Conservation (phyloP, 1,140 invertebrate genomes). For the Papilio machaon region DNA sequence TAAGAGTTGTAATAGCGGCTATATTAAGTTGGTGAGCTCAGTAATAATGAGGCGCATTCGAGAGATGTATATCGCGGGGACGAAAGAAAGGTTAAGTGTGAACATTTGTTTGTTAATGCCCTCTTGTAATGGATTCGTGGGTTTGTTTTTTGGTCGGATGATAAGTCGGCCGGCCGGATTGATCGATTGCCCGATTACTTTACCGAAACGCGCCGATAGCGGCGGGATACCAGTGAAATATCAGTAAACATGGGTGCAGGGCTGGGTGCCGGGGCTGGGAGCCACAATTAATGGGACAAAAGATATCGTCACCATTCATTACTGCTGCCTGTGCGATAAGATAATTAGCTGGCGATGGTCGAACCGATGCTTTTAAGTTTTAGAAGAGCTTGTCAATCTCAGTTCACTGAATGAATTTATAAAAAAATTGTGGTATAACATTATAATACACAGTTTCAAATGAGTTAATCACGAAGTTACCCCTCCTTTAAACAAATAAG, state of each 20-base stretch:
- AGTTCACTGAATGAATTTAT: not conserved
- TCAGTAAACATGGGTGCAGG: conserved; percentile 11
- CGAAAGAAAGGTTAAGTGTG: conserved; percentile 79
- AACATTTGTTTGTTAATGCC: conserved; percentile 80
- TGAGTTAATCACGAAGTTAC: not conserved
- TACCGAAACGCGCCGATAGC: conserved; percentile 39
- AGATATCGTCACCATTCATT: conserved; percentile 8
- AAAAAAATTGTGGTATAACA: not conserved
- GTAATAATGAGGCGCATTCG: conserved; percentile 74
- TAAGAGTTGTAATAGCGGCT: conserved; percentile 38
- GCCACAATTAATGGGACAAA: not conserved
- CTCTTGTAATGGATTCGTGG: conserved; percentile 65
- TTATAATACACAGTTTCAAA: not conserved
- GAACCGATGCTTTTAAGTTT: not conserved
- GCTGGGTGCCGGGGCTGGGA: not conserved
- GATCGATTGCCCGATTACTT: conserved; percentile 60
- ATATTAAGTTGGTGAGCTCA: conserved; percentile 45
- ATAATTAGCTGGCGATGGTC: conserved; percentile 23
- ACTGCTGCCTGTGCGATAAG: conserved; percentile 25
- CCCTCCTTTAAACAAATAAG: not conserved
- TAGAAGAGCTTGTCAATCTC: not conserved
- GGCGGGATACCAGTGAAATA: conserved; percentile 24
- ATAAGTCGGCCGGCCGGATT: conserved; percentile 65
- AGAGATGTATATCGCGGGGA: conserved; percentile 70
- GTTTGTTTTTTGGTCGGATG: conserved; percentile 59